These are phyloP conservation scores for Plagiodera versicolora DNA, from an alignment of 2,888 invertebrate species.

Conservation along the genomic window DNA sequence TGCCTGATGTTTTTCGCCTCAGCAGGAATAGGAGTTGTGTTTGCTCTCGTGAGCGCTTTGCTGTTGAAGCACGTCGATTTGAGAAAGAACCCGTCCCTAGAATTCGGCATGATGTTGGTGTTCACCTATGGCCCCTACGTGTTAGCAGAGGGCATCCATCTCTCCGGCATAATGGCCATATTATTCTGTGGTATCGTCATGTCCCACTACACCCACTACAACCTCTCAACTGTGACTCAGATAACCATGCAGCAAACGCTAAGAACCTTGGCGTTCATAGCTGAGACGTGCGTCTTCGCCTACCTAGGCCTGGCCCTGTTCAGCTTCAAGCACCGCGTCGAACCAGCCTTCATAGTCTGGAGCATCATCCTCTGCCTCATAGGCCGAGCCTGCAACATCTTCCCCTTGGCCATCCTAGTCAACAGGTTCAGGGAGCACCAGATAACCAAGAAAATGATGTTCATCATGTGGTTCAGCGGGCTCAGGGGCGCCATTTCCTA, in stretches of 20 bases:
- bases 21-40: slow-evolving; percentile 92
- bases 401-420: slow-evolving; percentile 88
- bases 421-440: slow-evolving; percentile 97
- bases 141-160: slow-evolving; percentile 82
- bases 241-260: slow-evolving; percentile 99
- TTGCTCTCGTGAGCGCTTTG: slow-evolving; percentile 91
- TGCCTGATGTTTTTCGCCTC: slow-evolving; percentile 98
- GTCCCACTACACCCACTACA: slow-evolving; percentile 99
- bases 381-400: slow-evolving; percentile 95
- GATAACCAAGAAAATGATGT: slow-evolving; percentile 98
- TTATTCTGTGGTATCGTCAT: slow-evolving; percentile 98
- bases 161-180: slow-evolving; percentile 96
- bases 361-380: slow-evolving; percentile 88
- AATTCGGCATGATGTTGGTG: slow-evolving; percentile 97
- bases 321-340: slow-evolving; percentile 92
- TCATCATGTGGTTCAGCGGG: slow-evolving; percentile 99
- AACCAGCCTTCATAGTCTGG: slow-evolving; percentile 92
- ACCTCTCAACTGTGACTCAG: slow-evolving; percentile 96
- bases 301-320: slow-evolving; percentile 93
- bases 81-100: slow-evolving; percentile 94
- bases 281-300: slow-evolving; percentile 98
- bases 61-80: slow-evolving; percentile 94
- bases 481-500: slow-evolving; percentile 97
- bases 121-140: slow-evolving; percentile 99
- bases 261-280: slow-evolving; percentile 95